phyloP scores from a whole-genome alignment of 2,888 invertebrate species.

The Ormyrus pomaceus region DNA sequence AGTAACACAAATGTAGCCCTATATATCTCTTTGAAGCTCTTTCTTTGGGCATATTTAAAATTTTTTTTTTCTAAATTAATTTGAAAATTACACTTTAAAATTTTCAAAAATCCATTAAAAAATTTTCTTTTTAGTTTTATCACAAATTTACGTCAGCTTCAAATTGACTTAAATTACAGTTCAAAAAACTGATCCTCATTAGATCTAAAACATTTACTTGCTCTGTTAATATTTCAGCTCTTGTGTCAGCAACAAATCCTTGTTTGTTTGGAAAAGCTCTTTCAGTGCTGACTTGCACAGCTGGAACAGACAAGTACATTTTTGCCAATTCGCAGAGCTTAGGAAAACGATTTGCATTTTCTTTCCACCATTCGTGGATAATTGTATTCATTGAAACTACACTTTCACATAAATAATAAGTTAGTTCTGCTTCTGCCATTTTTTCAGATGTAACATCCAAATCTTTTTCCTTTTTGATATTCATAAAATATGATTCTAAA shows the following conservation, averaged over 20 bases:
- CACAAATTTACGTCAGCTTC: slow-evolving; percentile 43
- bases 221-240: slow-evolving; percentile 49
- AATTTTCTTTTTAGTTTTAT: background rate
- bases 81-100: slow-evolving; percentile 7
- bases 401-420: slow-evolving; percentile 50
- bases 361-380: slow-evolving; percentile 50
- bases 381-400: slow-evolving; percentile 48
- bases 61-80: background rate
- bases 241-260: slow-evolving; percentile 48
- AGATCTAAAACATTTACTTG: slow-evolving; percentile 53
- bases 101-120: slow-evolving; percentile 12
- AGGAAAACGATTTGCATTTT: slow-evolving; percentile 49
- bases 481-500: slow-evolving; percentile 50
- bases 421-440: slow-evolving; percentile 52
- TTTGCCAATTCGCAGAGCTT: slow-evolving; percentile 51
- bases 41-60: background rate
- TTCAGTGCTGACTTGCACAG: slow-evolving; percentile 55
- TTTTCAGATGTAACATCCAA: slow-evolving; percentile 29
- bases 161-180: slow-evolving; percentile 50
- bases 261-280: slow-evolving; percentile 54
- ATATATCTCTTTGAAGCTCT: background rate
- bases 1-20: slow-evolving; percentile 35
- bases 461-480: slow-evolving; percentile 45
- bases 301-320: slow-evolving; percentile 54
- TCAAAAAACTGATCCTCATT: slow-evolving; percentile 54